Evolutionary conservation across 1,140 invertebrate genomes (phyloP), one percentile per base, ranked within the genome.

Genomic region (Conopomorpha cramerella): DNA sequence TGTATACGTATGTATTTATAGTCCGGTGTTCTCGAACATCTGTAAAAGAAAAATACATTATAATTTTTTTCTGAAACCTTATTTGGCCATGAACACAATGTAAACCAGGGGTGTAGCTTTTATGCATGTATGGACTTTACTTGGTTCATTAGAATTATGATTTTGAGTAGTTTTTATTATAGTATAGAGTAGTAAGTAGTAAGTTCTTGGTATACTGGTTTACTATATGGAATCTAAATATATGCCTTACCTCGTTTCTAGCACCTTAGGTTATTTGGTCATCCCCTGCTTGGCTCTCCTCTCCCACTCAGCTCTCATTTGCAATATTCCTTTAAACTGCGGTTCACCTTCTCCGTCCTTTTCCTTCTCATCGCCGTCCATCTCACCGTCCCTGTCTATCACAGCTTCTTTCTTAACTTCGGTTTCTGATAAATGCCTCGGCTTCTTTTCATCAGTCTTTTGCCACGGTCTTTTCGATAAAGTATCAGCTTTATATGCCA

Each of bases 221-320:
- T n/a, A n/a, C n/a, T n/a, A n/a, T n/a, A n/a, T n/a, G n/a, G n/a
- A n/a, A n/a, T n/a, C n/a, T n/a, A n/a, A n/a, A n/a, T n/a, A n/a
- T n/a, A n/a, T n/a, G n/a, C n/a, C n/a, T 31, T 50, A 62, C 54
- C 55, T 61, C 50, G 48, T 39, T 55, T 47, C 59, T 70, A 74
- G 70, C 70, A 74, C 70, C 70, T 49, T 55, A 45, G 36, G 54
- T 72, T 71, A 79, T 74, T 79, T 79, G 67, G 76, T 77, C 70
- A 77, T 79, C 30, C 84, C 84, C 55, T 86, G 82, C 55, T 87
- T 85, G 15, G 84, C 85, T 40, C 86, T 77, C 45, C 86, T 79
- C 59, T 89, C 87, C 84, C 88, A 88, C 51, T 89, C 84, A 25
- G 87, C 87, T 19, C 85, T 79, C 46, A 87, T 79, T 55, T 89